Evolutionary conservation across 2,113 vertebrate species (phyloP).

Genomic region (Otis tarda): DNA sequence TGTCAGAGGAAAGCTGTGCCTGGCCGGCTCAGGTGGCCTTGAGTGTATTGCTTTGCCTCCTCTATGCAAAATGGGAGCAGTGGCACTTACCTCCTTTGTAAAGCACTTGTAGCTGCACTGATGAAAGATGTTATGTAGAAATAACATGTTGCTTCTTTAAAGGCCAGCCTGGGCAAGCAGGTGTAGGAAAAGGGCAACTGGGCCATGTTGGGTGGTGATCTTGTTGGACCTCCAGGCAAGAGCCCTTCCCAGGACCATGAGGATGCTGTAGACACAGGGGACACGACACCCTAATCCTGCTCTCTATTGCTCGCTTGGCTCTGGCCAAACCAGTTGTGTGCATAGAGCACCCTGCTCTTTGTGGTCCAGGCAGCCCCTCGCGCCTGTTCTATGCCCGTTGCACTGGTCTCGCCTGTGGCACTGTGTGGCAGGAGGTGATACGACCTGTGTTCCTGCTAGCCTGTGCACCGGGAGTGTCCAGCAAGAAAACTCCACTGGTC

Average conservation of each 20-base stretch:
- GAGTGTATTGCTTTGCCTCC: background rate
- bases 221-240: background rate
- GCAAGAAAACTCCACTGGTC: background rate
- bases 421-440: background rate
- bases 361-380: background rate
- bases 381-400: background rate
- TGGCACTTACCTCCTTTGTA: background rate
- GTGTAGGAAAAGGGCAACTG: background rate
- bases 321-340: background rate
- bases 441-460: background rate
- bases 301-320: background rate
- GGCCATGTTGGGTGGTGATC: background rate
- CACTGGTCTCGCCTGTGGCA: rapidly evolving
- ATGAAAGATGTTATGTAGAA: background rate
- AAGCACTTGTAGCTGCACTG: background rate
- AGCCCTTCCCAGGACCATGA: background rate
- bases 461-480: background rate
- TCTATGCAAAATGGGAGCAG: background rate
- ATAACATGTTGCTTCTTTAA: background rate
- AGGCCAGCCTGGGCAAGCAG: background rate
- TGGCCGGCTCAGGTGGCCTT: background rate
- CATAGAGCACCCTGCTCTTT: background rate
- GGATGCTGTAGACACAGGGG: background rate
- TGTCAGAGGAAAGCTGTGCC: background rate
- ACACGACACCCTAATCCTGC: background rate